Conservation (phyloP, 2,888 invertebrate species). For the Cerastis leucographa region DNA sequence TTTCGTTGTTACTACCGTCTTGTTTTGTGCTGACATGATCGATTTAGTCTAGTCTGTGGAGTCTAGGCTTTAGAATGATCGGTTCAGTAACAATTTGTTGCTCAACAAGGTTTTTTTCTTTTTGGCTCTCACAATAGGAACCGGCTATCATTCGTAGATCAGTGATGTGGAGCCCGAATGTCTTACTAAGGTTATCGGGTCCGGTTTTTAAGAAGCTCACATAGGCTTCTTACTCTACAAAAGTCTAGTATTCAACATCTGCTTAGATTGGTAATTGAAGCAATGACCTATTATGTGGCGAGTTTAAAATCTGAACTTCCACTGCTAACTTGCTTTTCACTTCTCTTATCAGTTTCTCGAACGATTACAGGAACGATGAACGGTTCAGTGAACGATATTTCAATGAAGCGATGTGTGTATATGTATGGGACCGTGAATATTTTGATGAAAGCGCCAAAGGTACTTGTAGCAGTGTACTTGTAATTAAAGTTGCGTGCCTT, state of each 20-base stretch:
- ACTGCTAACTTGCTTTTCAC: background rate
- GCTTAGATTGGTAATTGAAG: background rate
- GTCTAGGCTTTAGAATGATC: slow-evolving; percentile 13
- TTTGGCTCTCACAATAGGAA: background rate
- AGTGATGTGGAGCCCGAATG: background rate
- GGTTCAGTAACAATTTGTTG: slow-evolving; percentile 18
- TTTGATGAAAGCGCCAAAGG: background rate
- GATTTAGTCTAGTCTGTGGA: slow-evolving; percentile 47
- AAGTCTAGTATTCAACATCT: background rate
- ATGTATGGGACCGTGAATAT: background rate
- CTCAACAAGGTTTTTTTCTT: slow-evolving; percentile 4
- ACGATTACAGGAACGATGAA: too few species aligned
- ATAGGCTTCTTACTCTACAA: background rate
- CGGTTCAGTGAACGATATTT: too few species aligned
- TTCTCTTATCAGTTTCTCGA: background rate
- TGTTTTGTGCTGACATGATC: slow-evolving; percentile 53
- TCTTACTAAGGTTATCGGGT: background rate
- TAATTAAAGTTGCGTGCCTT: slow-evolving; percentile 42
- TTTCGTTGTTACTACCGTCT: slow-evolving; percentile 62
- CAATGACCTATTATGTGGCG: background rate
- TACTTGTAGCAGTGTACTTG: background rate
- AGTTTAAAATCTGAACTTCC: background rate
- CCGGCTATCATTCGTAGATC: background rate
- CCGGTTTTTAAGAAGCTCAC: background rate
- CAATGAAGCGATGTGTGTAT: background rate